A percentile compares a stretch with the other conserved stretches of the same genome.
These are phyloP conservation scores for Eleutherodactylus coqui DNA, from an alignment of 2,797 vertebrate genomes.

Conservation along the genomic window DNA sequence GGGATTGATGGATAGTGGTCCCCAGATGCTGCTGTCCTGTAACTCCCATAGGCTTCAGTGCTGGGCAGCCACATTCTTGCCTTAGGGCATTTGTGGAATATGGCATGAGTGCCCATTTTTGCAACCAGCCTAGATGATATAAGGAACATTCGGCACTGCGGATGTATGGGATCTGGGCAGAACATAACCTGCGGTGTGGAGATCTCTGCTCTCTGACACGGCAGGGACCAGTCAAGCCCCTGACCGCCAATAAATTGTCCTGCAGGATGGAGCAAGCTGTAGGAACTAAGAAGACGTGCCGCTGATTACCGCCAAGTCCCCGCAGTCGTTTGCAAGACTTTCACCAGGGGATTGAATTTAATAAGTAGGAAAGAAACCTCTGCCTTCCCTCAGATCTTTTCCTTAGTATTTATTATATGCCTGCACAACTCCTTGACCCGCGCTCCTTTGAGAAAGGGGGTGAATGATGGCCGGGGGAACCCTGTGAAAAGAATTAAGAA, in stretches of 20 bases:
- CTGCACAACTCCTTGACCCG: conserved; percentile 39
- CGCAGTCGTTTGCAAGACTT: conserved; percentile 46
- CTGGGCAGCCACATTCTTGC: no score
- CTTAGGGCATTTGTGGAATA: no score
- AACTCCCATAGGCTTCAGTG: no score
- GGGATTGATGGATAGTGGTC: no score
- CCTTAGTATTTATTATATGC: conserved; percentile 55
- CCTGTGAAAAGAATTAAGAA: conserved; percentile 42
- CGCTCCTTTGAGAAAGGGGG: conserved; percentile 29
- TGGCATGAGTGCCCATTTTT: no score
- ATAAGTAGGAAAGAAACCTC: conserved; percentile 56
- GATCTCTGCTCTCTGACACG: background rate
- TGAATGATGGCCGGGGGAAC: conserved; percentile 24
- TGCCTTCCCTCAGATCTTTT: conserved; percentile 38
- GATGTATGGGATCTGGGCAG: background rate
- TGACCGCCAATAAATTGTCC: background rate
- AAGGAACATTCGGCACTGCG: background rate
- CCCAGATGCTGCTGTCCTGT: no score
- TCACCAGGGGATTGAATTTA: conserved; percentile 61
- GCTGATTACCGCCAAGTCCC: conserved; percentile 23
- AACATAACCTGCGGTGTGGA: background rate
- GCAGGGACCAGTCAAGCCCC: no score
- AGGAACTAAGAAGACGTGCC: conserved; percentile 35
- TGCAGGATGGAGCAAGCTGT: background rate
- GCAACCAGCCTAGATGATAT: background rate